Percentiles rank a stretch among this genome's conserved stretches.
phyloP scores from a whole-genome alignment of 1,140 invertebrate genomes.

The Bactericera cockerelli region DNA sequence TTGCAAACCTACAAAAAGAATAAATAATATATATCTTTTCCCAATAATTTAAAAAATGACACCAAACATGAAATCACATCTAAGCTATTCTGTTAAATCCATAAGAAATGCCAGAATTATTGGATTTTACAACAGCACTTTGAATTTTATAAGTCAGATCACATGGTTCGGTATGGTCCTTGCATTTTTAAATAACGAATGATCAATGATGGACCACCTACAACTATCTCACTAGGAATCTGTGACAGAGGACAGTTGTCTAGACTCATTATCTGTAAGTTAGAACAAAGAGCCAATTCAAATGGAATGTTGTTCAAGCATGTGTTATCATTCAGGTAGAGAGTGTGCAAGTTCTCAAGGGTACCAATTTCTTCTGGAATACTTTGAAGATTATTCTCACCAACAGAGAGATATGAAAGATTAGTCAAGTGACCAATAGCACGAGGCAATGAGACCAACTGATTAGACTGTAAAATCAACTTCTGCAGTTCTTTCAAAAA shows the following conservation, averaged over 20 bases:
- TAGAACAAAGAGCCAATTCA: constrained; percentile 90
- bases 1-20: too few species aligned
- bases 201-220: constrained; percentile 89
- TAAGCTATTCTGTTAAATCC: too few species aligned
- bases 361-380: constrained; percentile 98
- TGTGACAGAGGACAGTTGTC: constrained; percentile 97
- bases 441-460: constrained; percentile 72
- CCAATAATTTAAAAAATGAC: too few species aligned
- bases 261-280: constrained; percentile 97
- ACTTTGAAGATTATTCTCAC: constrained; percentile 92
- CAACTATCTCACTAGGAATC: constrained; percentile 90
- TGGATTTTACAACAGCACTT: background rate
- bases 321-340: constrained; percentile 97
- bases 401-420: constrained; percentile 81
- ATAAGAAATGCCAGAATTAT: too few species aligned
- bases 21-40: too few species aligned
- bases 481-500: constrained; percentile 75
- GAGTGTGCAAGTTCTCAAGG: constrained; percentile 83
- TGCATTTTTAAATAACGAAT: constrained; percentile 98
- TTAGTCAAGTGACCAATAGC: constrained; percentile 89
- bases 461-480: constrained; percentile 87
- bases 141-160: constrained; percentile 33
- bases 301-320: constrained; percentile 92
- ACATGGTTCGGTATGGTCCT: constrained; percentile 91
- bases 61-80: too few species aligned